A percentile compares a stretch with the other conserved stretches of the same genome.
Conservation (phyloP, 1,140 invertebrate genomes). For the Oncopodura yosiiana region DNA sequence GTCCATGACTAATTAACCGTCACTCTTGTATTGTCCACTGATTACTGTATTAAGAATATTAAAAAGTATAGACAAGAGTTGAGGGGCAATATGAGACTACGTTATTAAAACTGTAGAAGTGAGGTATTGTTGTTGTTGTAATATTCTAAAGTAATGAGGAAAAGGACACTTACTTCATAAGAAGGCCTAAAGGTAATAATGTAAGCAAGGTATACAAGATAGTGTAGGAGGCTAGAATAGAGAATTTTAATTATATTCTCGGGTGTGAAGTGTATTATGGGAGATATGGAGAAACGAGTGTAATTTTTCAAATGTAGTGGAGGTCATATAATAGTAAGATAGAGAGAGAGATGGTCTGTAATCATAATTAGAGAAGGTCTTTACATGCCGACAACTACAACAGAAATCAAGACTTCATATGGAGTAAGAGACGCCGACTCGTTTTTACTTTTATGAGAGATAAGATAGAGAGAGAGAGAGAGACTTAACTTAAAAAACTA, state of each 20-base stretch:
- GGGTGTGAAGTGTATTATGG: no score
- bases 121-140: no score
- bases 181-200: neutral
- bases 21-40: neutral
- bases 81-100: neutral
- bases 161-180: no score
- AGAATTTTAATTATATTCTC: neutral
- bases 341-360: conserved; percentile 6
- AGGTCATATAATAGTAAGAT: conserved; percentile 9
- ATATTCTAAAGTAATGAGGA: no score
- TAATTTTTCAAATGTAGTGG: neutral
- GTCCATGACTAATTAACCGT: conserved; percentile 9
- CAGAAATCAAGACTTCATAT: no score
- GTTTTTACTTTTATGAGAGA: no score
- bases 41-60: neutral
- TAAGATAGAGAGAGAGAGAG: no score
- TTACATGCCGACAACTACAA: conserved; percentile 2
- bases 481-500: no score
- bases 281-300: no score
- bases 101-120: neutral
- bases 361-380: conserved; percentile 13
- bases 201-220: neutral
- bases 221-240: neutral
- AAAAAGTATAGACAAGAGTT: neutral
- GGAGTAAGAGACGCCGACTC: no score